Percentiles rank a stretch among this genome's conserved stretches.
These are phyloP conservation scores for Hirudo medicinalis DNA, from an alignment of 1,140 invertebrate genomes.

Conservation along the genomic window DNA sequence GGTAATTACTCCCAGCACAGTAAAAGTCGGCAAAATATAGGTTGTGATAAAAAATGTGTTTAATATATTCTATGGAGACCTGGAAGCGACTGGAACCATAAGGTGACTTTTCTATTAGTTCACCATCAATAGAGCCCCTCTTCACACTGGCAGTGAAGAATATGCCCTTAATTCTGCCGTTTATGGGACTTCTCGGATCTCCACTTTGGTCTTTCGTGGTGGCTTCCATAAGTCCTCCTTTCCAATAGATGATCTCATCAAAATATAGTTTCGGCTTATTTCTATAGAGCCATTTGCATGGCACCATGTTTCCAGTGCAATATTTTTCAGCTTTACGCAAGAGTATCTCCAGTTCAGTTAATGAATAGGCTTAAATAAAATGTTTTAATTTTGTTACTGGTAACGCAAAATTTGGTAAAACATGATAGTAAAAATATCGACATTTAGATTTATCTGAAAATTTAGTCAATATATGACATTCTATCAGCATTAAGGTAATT, in stretches of 20 bases:
- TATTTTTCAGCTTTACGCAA: too few species aligned
- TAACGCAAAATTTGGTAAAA: too few species aligned
- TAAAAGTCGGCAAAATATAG: conserved; percentile 23
- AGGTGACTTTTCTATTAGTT: conserved; percentile 10
- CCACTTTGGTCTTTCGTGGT: conserved; percentile 15
- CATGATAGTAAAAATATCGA: too few species aligned
- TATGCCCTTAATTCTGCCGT: conserved; percentile 4
- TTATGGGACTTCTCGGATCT: conserved; percentile 17
- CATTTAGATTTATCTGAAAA: too few species aligned
- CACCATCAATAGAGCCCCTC: not conserved
- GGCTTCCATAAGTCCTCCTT: not conserved
- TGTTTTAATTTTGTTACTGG: too few species aligned
- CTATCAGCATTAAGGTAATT: too few species aligned
- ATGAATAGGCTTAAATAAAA: too few species aligned
- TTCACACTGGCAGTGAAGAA: conserved; percentile 13
- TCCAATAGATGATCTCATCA: not conserved
- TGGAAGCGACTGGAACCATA: conserved; percentile 11
- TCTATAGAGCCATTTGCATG: conserved; percentile 2
- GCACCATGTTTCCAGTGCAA: not conserved
- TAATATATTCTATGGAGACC: conserved; percentile 3
- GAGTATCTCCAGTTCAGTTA: too few species aligned
- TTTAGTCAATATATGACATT: too few species aligned
- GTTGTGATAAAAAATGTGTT: not conserved
- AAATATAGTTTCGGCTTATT: conserved; percentile 7
- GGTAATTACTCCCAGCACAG: conserved; percentile 11